A percentile compares a stretch with the other conserved stretches of the same genome.
These are phyloP conservation scores for Hecatera dysodea DNA, from an alignment of 2,888 invertebrate species.

Conservation along the genomic window DNA sequence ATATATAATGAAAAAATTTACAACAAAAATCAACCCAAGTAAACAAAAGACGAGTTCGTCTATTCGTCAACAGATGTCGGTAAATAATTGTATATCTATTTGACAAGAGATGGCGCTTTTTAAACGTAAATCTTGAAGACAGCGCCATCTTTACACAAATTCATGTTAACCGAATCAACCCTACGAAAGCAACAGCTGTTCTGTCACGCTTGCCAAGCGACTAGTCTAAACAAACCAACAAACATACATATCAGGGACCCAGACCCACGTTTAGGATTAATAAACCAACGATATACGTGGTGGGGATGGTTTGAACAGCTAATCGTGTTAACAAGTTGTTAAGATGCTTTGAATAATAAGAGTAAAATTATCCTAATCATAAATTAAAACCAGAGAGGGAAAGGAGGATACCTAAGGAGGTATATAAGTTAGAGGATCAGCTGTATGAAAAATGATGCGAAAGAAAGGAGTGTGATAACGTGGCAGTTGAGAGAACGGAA, in stretches of 20 bases:
- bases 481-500: background rate
- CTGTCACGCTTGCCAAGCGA: no score
- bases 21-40: background rate
- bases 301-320: background rate
- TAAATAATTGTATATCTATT: constrained; percentile 64
- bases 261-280: no score
- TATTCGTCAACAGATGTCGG: constrained; percentile 61
- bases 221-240: no score
- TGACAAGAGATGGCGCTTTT: constrained; percentile 71
- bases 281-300: background rate
- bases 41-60: constrained; percentile 17
- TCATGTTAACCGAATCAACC: background rate
- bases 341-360: no score
- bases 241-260: no score
- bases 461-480: background rate
- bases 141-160: constrained; percentile 35
- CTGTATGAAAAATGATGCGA: background rate
- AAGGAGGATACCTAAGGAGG: background rate
- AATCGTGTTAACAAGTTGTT: background rate
- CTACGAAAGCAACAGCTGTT: background rate
- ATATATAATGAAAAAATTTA: background rate
- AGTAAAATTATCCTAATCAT: background rate
- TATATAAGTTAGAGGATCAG: background rate
- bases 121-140: background rate
- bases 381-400: background rate